Evolutionary conservation across 2,113 vertebrate species (phyloP).

Genomic region (Motacilla alba): DNA sequence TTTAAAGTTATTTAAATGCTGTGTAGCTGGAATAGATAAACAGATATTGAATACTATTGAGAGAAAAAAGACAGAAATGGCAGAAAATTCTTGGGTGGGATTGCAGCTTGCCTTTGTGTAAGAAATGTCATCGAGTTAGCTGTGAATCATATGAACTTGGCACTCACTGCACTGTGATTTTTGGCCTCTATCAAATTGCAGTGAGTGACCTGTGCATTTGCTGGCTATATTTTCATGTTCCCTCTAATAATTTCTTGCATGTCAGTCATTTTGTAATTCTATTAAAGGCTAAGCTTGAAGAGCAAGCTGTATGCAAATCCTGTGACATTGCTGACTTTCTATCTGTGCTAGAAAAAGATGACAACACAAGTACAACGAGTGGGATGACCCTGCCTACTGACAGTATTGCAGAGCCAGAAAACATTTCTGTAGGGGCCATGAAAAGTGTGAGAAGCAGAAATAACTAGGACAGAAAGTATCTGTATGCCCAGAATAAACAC

Average conservation of each 20-base stretch:
- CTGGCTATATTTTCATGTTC: neutral
- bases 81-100: neutral
- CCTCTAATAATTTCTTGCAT: neutral
- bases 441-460: neutral
- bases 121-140: neutral
- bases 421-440: neutral
- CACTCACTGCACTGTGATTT: accelerated
- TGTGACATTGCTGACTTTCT: neutral
- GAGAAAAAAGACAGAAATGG: neutral
- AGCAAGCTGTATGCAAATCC: neutral
- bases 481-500: neutral
- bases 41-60: neutral
- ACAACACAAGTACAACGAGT: neutral
- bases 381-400: neutral
- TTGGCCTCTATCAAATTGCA: neutral
- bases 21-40: neutral
- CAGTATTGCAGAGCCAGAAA: neutral
- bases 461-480: neutral
- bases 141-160: neutral
- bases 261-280: neutral
- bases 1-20: neutral
- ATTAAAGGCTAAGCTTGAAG: neutral
- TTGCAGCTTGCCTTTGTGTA: neutral
- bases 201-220: neutral
- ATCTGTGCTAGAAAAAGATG: neutral